Evolutionary conservation across 2,888 invertebrate species (phyloP).

Genomic region (Microplitis manilae): DNA sequence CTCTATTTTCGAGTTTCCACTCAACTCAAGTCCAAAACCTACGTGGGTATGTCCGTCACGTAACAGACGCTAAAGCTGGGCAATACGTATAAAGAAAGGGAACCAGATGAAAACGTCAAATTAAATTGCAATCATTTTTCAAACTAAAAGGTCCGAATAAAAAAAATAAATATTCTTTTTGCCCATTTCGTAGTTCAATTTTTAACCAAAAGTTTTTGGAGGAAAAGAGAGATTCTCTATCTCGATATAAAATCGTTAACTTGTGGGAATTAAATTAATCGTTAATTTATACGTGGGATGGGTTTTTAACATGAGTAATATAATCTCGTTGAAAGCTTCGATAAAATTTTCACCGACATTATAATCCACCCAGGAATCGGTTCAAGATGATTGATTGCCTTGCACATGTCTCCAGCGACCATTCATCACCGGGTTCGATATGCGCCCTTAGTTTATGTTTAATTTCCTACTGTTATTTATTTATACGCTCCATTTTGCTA

Average conservation of each 20-base stretch:
- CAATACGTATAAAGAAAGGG: constrained; percentile 37
- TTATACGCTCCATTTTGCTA: neutral
- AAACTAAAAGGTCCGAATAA: constrained; percentile 46
- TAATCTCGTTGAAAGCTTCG: constrained; percentile 48
- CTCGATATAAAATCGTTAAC: too few species aligned
- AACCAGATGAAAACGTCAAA: constrained; percentile 48
- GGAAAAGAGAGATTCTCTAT: too few species aligned
- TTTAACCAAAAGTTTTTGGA: too few species aligned
- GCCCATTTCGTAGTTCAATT: neutral
- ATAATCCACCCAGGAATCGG: constrained; percentile 22
- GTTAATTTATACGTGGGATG: neutral
- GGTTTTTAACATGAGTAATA: constrained; percentile 7
- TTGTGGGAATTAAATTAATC: neutral
- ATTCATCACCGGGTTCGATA: constrained; percentile 50
- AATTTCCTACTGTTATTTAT: too few species aligned
- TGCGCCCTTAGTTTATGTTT: constrained; percentile 30
- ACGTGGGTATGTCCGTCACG: constrained; percentile 66
- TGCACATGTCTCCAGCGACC: constrained; percentile 49
- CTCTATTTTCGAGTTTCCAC: neutral
- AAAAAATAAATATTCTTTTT: neutral
- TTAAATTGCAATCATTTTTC: constrained; percentile 71
- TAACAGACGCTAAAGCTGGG: constrained; percentile 52
- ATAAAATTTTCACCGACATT: constrained; percentile 40
- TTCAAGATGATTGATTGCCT: constrained; percentile 49
- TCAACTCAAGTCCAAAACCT: neutral